These are phyloP conservation scores for Cheracebus regulus DNA, from an alignment of 2,797 vertebrate genomes.

Conservation along the genomic window DNA sequence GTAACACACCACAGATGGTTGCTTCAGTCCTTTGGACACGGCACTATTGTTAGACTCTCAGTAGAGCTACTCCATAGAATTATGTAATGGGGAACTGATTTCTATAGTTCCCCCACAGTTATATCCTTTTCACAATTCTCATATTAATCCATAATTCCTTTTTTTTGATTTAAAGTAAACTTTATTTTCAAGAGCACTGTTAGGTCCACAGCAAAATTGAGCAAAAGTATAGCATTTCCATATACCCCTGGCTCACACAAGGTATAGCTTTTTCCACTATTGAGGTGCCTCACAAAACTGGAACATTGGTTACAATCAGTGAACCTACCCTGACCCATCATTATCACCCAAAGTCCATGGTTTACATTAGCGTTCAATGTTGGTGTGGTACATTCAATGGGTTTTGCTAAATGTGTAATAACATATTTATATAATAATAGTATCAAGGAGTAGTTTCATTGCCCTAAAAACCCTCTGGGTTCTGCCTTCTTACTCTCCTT, in stretches of 20 bases:
- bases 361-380: background rate
- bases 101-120: background rate
- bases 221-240: background rate
- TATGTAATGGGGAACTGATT: background rate
- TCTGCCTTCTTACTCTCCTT: background rate
- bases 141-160: background rate
- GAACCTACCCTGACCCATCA: background rate
- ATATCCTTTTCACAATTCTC: background rate
- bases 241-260: background rate
- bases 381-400: background rate
- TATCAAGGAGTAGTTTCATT: background rate
- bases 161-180: background rate
- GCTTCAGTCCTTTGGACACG: background rate
- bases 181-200: background rate
- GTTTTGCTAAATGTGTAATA: background rate
- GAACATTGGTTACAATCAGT: background rate
- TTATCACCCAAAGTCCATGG: background rate
- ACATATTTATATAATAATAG: rapidly evolving
- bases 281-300: background rate
- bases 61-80: background rate
- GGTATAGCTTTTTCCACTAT: background rate
- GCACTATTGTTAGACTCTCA: background rate
- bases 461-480: background rate
- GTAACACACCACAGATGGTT: background rate
- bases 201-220: background rate